Conservation (phyloP, 2,888 invertebrate species). For the Melinopterus prodromus region DNA sequence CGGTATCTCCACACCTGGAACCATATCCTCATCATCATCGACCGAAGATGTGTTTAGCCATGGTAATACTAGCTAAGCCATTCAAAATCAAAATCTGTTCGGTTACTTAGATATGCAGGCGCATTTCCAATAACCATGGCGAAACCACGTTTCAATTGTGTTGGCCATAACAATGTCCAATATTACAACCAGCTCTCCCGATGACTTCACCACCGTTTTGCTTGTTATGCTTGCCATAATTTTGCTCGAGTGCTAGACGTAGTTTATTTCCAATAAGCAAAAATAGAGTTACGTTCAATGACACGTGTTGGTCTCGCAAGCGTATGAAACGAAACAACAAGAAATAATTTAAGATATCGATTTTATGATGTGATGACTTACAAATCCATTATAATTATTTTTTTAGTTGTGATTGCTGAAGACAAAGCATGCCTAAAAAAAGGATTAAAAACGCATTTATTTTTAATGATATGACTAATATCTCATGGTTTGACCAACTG, state of each 20-base stretch:
- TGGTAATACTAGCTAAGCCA: constrained; percentile 47
- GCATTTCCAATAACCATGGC: neutral
- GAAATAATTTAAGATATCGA: too few relatives aligned
- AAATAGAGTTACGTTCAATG: constrained; percentile 50
- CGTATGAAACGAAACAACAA: neutral
- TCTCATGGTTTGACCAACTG: too few relatives aligned
- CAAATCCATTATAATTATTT: too few relatives aligned
- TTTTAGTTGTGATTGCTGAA: too few relatives aligned
- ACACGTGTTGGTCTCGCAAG: constrained; percentile 41
- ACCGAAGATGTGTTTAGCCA: constrained; percentile 68
- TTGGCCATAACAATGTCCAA: neutral
- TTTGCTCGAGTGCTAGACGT: constrained; percentile 4
- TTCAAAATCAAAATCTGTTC: too few relatives aligned
- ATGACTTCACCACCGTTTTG: constrained; percentile 38
- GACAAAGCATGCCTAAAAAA: too few relatives aligned
- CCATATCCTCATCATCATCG: constrained; percentile 77
- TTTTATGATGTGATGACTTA: neutral
- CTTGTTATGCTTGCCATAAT: constrained; percentile 35
- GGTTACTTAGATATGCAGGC: neutral
- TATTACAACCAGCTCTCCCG: neutral
- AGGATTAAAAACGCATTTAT: too few relatives aligned
- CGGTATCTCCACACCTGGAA: constrained; percentile 70
- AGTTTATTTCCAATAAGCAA: constrained; percentile 36
- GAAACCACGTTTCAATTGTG: neutral
- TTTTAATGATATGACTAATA: too few relatives aligned